A percentile compares a stretch with the other conserved stretches of the same genome.
Conservation (phyloP, 2,888 invertebrate genomes). For the Trichogramma evanescens region DNA sequence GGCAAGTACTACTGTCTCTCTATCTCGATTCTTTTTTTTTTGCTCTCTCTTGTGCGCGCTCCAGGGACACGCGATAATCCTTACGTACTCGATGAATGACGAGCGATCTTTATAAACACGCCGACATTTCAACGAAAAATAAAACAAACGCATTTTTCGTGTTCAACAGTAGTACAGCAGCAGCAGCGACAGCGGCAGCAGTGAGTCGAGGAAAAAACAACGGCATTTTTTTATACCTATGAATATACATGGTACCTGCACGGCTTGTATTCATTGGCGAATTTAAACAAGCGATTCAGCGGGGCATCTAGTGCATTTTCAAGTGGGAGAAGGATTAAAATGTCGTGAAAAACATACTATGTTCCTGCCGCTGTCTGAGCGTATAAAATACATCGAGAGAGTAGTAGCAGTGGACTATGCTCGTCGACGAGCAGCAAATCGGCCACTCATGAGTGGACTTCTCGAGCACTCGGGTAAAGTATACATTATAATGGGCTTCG, state of each 20-base stretch:
- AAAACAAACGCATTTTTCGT: too few species aligned
- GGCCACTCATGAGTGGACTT: too few species aligned
- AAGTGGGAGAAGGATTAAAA: neutral
- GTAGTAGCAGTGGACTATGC: neutral
- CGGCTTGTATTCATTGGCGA: too few species aligned
- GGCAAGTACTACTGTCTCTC: neutral
- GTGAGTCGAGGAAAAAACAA: too few species aligned
- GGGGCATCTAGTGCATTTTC: too few species aligned
- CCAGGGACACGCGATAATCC: conserved; percentile 27
- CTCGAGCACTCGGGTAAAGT: neutral
- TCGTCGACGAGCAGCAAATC: neutral
- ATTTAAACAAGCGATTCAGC: too few species aligned
- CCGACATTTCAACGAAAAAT: too few species aligned
- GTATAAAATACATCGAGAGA: neutral
- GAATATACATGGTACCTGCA: too few species aligned
- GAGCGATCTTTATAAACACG: conserved; percentile 16
- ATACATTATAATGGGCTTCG: conserved; percentile 13
- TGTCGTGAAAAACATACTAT: neutral
- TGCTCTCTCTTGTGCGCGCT: neutral
- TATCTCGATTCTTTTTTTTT: too few species aligned
- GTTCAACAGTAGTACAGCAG: too few species aligned
- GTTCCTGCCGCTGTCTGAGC: neutral
- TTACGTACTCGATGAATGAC: conserved; percentile 26
- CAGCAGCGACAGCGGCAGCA: too few species aligned
- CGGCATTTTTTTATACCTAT: too few species aligned